A percentile compares a stretch with the other conserved stretches of the same genome.
Conservation (phyloP, 2,797 vertebrate species). For the Eospalax fontanierii region DNA sequence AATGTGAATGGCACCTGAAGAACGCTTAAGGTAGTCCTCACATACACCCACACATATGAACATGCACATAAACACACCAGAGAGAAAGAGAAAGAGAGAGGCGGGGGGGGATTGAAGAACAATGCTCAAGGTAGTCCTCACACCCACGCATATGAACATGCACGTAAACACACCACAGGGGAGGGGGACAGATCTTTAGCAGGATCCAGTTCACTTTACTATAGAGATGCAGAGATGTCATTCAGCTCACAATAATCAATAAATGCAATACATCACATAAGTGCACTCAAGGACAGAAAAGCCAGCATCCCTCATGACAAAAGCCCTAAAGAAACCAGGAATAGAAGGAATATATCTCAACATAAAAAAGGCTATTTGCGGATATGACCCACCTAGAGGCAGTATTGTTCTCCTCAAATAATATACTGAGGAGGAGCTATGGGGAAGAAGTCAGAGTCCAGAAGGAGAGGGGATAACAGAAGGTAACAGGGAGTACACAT, state of each 20-base stretch:
- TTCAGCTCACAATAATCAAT: background rate
- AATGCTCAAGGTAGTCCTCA: too few species aligned
- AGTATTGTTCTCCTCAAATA: background rate
- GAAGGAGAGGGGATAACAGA: background rate
- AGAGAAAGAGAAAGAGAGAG: too few species aligned
- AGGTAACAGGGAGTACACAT: background rate
- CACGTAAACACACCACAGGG: background rate
- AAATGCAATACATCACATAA: background rate
- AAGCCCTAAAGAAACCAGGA: background rate
- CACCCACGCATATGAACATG: background rate
- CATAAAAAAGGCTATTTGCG: background rate
- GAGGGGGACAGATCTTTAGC: background rate
- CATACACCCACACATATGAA: background rate
- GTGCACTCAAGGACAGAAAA: background rate
- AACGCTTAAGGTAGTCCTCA: background rate
- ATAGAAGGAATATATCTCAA: background rate
- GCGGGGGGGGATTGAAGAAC: too few species aligned
- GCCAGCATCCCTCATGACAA: background rate
- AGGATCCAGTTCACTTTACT: background rate
- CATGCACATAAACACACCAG: too few species aligned
- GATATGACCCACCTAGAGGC: background rate
- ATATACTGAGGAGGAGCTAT: background rate
- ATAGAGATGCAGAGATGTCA: background rate
- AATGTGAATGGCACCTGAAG: background rate
- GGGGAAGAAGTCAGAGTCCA: background rate